Evolutionary conservation across 1,140 invertebrate species (phyloP), one percentile per base, ranked within the genome.

Genomic region (Triops cancriformis): DNA sequence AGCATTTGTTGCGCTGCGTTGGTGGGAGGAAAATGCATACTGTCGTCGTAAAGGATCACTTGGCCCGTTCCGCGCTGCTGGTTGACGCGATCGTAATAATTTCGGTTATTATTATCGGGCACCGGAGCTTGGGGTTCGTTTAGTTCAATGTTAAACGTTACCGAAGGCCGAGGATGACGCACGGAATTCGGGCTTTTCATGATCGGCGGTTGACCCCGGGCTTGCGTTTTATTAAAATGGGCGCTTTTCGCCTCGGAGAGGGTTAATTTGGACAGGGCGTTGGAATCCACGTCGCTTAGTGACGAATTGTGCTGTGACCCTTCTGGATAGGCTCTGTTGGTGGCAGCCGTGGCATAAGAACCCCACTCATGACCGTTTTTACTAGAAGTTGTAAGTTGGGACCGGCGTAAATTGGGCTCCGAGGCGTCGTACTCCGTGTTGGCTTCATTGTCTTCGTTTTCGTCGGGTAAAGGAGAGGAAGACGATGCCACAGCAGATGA

Each of bases 41-140:
- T 78, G 42, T 78, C 77, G 73, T 78, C 77, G 77, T 78, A 78
- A 10, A 78, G 42, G 1, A 78, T 73, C 28, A 78, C 77, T 73
- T 78, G 77, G 1, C 51, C 23, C 51, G 23, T 64, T 9, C 51
- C 51, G 23, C 51, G 51, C 23, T 64, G 51, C 23, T 64, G 51
- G 23, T n/a, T 23, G 5, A 18, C 14, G 23, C 51, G 51, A 23
- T 64, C 51, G n/a, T 64, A 64, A 23, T 64, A 64, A 64, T 18
- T 64, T 5, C 7, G 14, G 23, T 64, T 64, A 64, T 37, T 72
- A 78, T 14, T 41, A 74, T 74, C 73, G 10, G 77, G n/a, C 37
- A 74, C 14, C 74, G 72, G 18, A 26, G 74, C 73, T 41, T 37
- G 31, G 51, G 76, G 64, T 31, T 76, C 74, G 41, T 78, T 78